Base-by-base conservation (phyloP, 2,797 vertebrate genomes). In the Characodon lateralis region DNA sequence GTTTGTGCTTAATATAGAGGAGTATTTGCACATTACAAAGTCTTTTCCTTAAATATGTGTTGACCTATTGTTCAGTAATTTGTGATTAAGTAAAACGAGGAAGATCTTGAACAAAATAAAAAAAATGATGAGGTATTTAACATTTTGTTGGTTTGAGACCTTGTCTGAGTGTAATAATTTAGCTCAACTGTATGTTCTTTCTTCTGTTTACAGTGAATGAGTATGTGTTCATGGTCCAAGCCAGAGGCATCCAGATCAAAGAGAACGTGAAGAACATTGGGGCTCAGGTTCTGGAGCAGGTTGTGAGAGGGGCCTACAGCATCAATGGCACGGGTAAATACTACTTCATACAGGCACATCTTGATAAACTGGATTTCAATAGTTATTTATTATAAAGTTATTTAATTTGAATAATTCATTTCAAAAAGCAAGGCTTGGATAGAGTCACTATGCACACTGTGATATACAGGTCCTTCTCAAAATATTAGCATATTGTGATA, bases 171-270 rank as follows among this genome's bases (percentile, higher is more conserved):
- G 31, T 39, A 39, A 35, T 63, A 39, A 4, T 66, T 39, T 41
- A 24, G 5, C 65, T 68, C 39, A 14, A 43, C 39, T 43, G 24
- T 16, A 66, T 51, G 2, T 61, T 76, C 18, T 71, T n/a, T 61
- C 9, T 3, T 88, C 28, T 88, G 18, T 85, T 83, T 74, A 18
- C 95, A 99, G 98, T 98, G 92, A 99, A 99, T 91, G 98, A 98
- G 93, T 99, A 99, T 95, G 94, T 99, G 94, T 99, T 99, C 95
- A 98, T 98, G 98, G 97, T 98, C 95, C 98, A 99, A 94, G 98
- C 98, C 78, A 96, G 96, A 77, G 96, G 98, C 88, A 98, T 99
- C 88, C 96, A 97, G 93, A 96, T 99, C 90, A 96, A 95, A 77
- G 96, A 99, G 91, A 99, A 99, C 79, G 94, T 99, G 93, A 94